Conservation (phyloP, 2,797 vertebrate genomes). For the Oophaga sylvatica region DNA sequence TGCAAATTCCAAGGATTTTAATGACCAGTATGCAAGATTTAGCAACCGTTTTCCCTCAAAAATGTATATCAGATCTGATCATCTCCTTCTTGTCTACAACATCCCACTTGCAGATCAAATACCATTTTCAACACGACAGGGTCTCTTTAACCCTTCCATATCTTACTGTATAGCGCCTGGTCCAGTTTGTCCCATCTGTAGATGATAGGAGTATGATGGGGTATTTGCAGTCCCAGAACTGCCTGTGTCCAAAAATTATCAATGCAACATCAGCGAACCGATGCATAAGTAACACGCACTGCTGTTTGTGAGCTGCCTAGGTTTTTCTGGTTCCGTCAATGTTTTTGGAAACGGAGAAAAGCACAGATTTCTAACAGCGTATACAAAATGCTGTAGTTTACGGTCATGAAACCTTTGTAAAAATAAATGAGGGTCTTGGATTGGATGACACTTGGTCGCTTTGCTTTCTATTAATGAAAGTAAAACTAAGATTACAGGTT, state of each 20-base stretch:
- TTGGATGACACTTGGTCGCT: neutral
- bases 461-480: neutral
- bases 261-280: neutral
- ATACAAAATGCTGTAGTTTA: neutral
- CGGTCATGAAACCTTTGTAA: too few relatives aligned
- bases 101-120: too few relatives aligned
- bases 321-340: neutral
- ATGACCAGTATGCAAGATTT: too few relatives aligned
- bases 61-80: too few relatives aligned
- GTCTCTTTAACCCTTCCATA: neutral
- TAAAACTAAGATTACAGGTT: neutral
- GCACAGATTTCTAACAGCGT: neutral
- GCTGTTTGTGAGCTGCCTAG: slow-evolving; percentile 1
- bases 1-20: too few relatives aligned
- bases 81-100: too few relatives aligned
- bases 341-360: neutral
- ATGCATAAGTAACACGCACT: neutral
- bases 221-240: neutral
- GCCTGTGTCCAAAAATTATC: neutral
- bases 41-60: too few relatives aligned
- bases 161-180: neutral
- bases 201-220: too few relatives aligned
- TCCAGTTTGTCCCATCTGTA: neutral
- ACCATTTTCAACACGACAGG: too few relatives aligned
- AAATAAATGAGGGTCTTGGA: neutral